These are phyloP conservation scores for Dreissena rostriformis DNA, from an alignment of 1,140 invertebrate species.

Conservation along the genomic window DNA sequence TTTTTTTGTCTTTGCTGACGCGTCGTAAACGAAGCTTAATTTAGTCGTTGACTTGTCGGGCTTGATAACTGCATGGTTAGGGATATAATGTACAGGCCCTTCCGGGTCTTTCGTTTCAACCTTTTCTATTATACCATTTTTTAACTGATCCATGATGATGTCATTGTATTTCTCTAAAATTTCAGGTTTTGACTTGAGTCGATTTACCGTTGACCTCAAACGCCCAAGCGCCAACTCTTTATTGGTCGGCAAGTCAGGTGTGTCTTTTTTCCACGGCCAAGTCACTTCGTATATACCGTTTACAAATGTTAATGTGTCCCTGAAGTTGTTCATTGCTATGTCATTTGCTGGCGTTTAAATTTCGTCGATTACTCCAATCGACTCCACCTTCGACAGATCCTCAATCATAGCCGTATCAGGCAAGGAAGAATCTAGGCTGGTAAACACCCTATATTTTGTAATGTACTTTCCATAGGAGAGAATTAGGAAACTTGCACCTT, in stretches of 20 bases:
- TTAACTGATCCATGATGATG: slow-evolving; percentile 1
- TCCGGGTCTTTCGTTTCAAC: neutral
- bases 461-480: too few species aligned
- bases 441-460: too few species aligned
- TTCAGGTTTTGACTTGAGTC: slow-evolving; percentile 1
- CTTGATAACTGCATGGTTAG: neutral
- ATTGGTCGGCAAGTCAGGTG: neutral
- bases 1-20: neutral
- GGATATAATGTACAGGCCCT: slow-evolving; percentile 13
- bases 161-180: slow-evolving; percentile 8
- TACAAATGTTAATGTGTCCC: neutral
- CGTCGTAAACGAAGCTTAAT: neutral
- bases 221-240: neutral
- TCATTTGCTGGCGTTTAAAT: too few species aligned
- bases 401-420: too few species aligned
- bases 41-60: neutral
- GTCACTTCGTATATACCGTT: neutral
- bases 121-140: slow-evolving; percentile 1
- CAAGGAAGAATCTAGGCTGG: too few species aligned
- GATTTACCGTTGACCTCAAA: neutral
- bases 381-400: too few species aligned
- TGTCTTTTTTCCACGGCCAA: neutral
- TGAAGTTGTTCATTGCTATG: too few species aligned
- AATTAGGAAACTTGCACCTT: too few species aligned
- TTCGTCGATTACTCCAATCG: too few species aligned